phyloP scores from a whole-genome alignment of 2,888 invertebrate genomes.

The Chouioia cunea region DNA sequence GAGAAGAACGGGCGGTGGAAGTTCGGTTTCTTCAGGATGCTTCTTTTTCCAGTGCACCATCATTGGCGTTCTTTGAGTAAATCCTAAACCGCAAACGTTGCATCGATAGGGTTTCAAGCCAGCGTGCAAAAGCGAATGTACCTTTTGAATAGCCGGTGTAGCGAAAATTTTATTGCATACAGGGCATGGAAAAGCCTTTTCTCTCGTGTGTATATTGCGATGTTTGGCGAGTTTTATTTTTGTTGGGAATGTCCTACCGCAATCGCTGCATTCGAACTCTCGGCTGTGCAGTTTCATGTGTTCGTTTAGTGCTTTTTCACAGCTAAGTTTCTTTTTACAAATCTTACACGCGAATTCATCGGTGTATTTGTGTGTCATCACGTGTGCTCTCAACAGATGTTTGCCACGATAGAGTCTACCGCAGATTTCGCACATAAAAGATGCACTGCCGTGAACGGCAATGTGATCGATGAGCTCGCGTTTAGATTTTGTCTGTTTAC shows the following conservation, averaged over 20 bases:
- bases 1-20: constrained; percentile 51
- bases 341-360: constrained; percentile 56
- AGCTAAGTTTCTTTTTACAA: constrained; percentile 58
- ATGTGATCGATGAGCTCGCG: constrained; percentile 59
- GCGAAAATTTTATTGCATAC: constrained; percentile 56
- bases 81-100: constrained; percentile 55
- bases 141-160: constrained; percentile 56
- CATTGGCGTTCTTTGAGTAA: constrained; percentile 68
- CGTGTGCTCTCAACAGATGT: constrained; percentile 57
- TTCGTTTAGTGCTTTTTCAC: constrained; percentile 54
- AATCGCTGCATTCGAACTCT: constrained; percentile 57
- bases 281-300: constrained; percentile 57
- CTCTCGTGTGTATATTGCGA: constrained; percentile 50
- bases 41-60: constrained; percentile 50
- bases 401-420: constrained; percentile 57
- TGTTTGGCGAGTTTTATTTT: constrained; percentile 38
- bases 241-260: constrained; percentile 22
- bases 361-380: constrained; percentile 54
- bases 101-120: constrained; percentile 57
- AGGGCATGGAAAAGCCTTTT: constrained; percentile 26
- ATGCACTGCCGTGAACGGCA: constrained; percentile 52
- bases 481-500: constrained; percentile 56
- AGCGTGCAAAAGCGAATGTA: constrained; percentile 56
- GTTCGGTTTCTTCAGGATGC: constrained; percentile 47
- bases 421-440: constrained; percentile 61